phyloP scores from a whole-genome alignment of 2,113 vertebrate species.

The Hiodon tergisus region DNA sequence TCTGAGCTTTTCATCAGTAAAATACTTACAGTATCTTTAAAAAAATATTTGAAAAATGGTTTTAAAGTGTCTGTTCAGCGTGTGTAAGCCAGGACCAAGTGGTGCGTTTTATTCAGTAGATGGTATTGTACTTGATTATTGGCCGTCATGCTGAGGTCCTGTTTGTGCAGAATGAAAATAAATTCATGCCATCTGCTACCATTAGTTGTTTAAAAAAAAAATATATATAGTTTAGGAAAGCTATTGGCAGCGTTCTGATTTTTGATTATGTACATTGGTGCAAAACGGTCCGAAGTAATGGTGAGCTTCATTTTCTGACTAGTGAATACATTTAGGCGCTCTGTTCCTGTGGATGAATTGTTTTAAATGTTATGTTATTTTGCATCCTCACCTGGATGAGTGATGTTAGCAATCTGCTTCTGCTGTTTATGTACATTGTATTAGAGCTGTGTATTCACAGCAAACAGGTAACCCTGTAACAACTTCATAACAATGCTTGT shows the following conservation, averaged over 20 bases:
- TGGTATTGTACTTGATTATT: conserved; percentile 23
- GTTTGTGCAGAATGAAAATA: conserved; percentile 9
- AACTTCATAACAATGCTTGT: background rate
- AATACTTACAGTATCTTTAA: background rate
- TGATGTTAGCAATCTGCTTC: background rate
- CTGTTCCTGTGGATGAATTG: too few species aligned
- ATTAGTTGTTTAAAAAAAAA: background rate
- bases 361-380: too few species aligned
- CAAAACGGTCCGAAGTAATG: background rate
- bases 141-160: background rate
- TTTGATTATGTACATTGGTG: conserved; percentile 21
- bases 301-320: conserved; percentile 7
- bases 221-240: too few species aligned
- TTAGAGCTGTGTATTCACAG: background rate
- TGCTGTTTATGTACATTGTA: background rate
- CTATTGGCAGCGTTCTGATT: conserved; percentile 12
- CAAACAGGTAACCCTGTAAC: background rate
- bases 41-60: background rate
- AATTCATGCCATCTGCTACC: conserved; percentile 19
- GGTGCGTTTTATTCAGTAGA: conserved; percentile 20
- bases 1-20: background rate
- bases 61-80: background rate
- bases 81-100: background rate
- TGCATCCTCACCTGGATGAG: background rate
- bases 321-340: too few species aligned